Percentiles rank a stretch among this genome's conserved stretches.
These are phyloP conservation scores for Echinometra lucunter DNA, from an alignment of 53 echinoderm and acorn worm genomes.

Conservation along the genomic window DNA sequence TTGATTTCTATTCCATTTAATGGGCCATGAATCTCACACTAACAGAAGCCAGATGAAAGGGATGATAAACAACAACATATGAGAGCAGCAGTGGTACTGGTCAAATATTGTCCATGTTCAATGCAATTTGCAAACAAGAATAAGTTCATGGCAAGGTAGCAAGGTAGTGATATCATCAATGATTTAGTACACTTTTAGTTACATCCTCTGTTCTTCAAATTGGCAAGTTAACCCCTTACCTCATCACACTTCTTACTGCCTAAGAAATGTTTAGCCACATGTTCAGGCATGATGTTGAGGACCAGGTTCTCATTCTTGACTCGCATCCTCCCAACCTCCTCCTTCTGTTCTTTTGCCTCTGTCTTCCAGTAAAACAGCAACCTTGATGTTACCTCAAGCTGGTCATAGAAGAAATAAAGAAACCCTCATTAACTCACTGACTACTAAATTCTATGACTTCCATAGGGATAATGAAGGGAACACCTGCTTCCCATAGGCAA, in stretches of 20 bases:
- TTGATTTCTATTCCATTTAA: too few species aligned
- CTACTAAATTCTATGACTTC: too few species aligned
- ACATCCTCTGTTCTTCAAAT: background rate
- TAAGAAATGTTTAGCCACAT: conserved; percentile 96
- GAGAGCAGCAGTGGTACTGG: too few species aligned
- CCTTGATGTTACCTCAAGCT: conserved; percentile 87
- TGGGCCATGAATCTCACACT: too few species aligned
- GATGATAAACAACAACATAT: too few species aligned
- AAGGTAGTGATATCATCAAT: background rate
- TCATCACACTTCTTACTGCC: conserved; percentile 87
- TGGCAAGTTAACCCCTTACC: conserved; percentile 59
- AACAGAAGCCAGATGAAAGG: too few species aligned
- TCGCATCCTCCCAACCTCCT: conserved; percentile 85
- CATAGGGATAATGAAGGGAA: too few species aligned
- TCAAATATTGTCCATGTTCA: too few species aligned
- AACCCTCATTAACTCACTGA: too few species aligned
- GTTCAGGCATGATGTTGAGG: conserved; percentile 96
- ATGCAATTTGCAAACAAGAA: too few species aligned
- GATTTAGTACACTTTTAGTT: background rate
- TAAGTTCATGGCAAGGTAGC: too few species aligned
- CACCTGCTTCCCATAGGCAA: too few species aligned
- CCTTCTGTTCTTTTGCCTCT: conserved; percentile 90
- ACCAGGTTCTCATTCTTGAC: conserved; percentile 89
- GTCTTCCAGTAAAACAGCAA: conserved; percentile 86
- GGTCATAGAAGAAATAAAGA: background rate